These are phyloP conservation scores for Pelecanoides urinatrix DNA, from an alignment of 2,113 vertebrate genomes.

Conservation along the genomic window DNA sequence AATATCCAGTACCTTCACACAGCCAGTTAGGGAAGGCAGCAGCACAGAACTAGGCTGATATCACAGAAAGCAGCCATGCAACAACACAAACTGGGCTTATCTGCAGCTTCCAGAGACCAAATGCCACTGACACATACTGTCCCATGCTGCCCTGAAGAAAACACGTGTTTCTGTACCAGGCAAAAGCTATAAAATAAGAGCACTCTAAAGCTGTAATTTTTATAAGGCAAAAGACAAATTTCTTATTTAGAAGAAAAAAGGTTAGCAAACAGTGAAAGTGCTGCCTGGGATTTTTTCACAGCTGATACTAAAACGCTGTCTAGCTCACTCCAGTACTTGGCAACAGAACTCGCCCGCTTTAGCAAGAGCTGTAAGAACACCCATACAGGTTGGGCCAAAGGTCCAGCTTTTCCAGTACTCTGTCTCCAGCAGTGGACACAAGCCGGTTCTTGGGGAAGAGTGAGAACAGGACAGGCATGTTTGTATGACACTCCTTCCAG, in stretches of 20 bases:
- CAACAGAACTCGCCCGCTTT: neutral
- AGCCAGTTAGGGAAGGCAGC: neutral
- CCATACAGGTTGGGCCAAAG: neutral
- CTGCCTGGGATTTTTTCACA: neutral
- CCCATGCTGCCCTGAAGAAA: neutral
- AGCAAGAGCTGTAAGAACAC: neutral
- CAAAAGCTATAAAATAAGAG: neutral
- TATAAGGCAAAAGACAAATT: neutral
- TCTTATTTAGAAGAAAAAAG: neutral
- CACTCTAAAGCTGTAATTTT: neutral
- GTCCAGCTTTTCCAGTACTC: neutral
- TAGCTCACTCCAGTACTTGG: neutral
- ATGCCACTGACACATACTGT: neutral
- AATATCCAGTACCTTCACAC: neutral
- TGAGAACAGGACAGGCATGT: rapidly evolving
- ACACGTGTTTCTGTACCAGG: neutral
- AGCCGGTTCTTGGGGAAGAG: neutral
- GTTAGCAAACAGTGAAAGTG: neutral
- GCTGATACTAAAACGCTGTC: neutral
- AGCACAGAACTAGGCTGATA: neutral
- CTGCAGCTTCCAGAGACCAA: neutral
- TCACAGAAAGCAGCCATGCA: neutral
- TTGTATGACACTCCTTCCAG: neutral
- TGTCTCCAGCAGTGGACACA: neutral
- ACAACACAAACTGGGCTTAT: neutral